These are phyloP conservation scores for Caenorhabditis wallacei DNA, from an alignment of 2,888 invertebrate species.

Conservation along the genomic window DNA sequence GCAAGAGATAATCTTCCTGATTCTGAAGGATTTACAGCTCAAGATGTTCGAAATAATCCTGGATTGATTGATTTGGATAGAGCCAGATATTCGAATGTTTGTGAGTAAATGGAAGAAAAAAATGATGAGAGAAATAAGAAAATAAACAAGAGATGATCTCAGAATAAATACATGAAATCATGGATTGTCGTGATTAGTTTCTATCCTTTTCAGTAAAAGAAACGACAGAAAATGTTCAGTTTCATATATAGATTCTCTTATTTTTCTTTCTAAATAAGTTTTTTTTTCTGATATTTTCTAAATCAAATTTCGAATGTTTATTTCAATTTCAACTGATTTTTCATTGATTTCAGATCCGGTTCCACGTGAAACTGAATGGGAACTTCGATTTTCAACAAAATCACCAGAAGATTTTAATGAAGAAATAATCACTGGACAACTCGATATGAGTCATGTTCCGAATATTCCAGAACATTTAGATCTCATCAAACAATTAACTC, in stretches of 20 bases:
- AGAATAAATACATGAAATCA: slow-evolving; percentile 2
- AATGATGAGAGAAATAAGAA: background rate
- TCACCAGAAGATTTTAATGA: slow-evolving; percentile 53
- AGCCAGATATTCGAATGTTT: slow-evolving; percentile 76
- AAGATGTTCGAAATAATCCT: slow-evolving; percentile 75
- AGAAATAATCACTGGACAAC: slow-evolving; percentile 53
- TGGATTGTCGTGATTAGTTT: background rate
- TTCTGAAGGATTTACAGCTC: slow-evolving; percentile 79
- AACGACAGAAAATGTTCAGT: background rate
- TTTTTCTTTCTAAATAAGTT: background rate
- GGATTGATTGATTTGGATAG: slow-evolving; percentile 77
- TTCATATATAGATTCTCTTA: background rate
- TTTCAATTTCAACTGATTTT: background rate
- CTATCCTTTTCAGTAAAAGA: background rate
- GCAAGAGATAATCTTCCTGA: slow-evolving; percentile 71
- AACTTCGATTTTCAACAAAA: slow-evolving; percentile 45
- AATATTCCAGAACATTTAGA: slow-evolving; percentile 57
- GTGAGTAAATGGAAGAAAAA: slow-evolving; percentile 62
- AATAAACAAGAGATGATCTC: slow-evolving; percentile 9
- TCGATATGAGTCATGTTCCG: slow-evolving; percentile 50
- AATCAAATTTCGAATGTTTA: background rate
- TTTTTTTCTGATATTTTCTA: background rate
- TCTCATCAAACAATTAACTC: slow-evolving; percentile 39
- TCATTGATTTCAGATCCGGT: slow-evolving; percentile 60
- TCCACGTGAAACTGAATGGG: slow-evolving; percentile 58